Evolutionary conservation across 2,888 invertebrate species (phyloP).

Genomic region (Hypena proboscidalis): DNA sequence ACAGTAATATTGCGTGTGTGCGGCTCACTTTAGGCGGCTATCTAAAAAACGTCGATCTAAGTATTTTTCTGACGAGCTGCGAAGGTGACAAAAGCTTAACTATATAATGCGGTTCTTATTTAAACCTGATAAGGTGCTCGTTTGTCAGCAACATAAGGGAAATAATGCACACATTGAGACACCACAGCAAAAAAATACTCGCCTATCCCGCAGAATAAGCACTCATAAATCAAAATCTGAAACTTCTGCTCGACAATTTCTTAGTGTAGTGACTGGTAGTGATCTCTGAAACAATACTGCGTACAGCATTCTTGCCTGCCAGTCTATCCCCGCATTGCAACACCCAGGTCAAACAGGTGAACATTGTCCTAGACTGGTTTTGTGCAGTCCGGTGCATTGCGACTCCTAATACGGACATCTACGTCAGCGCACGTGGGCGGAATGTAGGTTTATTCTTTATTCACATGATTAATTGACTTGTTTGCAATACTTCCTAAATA

Average conservation of each 20-base stretch:
- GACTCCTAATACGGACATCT: constrained; percentile 24
- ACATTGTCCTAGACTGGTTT: constrained; percentile 47
- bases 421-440: constrained; percentile 25
- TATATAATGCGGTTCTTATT: too few relatives aligned
- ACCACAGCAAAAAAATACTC: too few relatives aligned
- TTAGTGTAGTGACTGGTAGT: constrained; percentile 4
- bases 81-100: too few relatives aligned
- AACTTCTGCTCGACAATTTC: constrained; percentile 21
- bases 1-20: too few relatives aligned
- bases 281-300: constrained; percentile 16
- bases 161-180: too few relatives aligned
- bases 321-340: constrained; percentile 35
- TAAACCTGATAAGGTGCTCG: too few relatives aligned
- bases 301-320: constrained; percentile 32
- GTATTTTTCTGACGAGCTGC: too few relatives aligned
- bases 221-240: constrained; percentile 10
- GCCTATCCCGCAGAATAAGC: too few relatives aligned
- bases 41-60: too few relatives aligned
- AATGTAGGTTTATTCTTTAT: constrained; percentile 33
- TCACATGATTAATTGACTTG: constrained; percentile 30
- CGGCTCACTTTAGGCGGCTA: too few relatives aligned
- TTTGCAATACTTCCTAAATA: constrained; percentile 31
- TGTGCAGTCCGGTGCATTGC: constrained; percentile 33
- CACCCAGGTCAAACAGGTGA: constrained; percentile 46
- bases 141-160: too few relatives aligned